Evolutionary conservation across 2,888 invertebrate species (phyloP).

Genomic region (Phortica okadai): DNA sequence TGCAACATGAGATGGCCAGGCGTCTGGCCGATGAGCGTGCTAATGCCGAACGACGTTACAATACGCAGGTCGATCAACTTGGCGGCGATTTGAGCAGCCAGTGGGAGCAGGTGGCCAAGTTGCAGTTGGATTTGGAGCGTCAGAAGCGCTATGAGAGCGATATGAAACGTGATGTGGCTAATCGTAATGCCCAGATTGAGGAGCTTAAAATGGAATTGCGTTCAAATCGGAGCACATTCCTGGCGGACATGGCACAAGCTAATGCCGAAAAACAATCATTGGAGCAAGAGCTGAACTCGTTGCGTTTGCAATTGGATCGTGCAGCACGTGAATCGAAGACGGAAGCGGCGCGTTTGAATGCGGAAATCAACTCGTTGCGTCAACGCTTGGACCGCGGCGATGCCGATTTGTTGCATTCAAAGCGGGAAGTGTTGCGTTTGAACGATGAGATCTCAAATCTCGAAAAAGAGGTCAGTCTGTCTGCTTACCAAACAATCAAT

Average conservation of each 20-base stretch:
- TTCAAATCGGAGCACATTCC: conserved; percentile 82
- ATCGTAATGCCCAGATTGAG: conserved; percentile 86
- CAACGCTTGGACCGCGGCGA: conserved; percentile 87
- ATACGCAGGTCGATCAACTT: conserved; percentile 86
- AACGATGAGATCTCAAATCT: conserved; percentile 87
- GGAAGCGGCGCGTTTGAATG: conserved; percentile 84
- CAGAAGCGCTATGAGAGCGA: conserved; percentile 87
- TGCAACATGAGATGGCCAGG: conserved; percentile 85
- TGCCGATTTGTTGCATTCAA: conserved; percentile 87
- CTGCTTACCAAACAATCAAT: neutral
- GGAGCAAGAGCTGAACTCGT: conserved; percentile 87
- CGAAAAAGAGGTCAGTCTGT: conserved; percentile 84
- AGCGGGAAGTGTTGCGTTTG: conserved; percentile 87
- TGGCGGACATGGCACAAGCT: conserved; percentile 86
- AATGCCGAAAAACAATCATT: conserved; percentile 87
- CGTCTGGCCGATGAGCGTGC: conserved; percentile 84
- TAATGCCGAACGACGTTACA: conserved; percentile 85
- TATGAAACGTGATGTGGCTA: conserved; percentile 85
- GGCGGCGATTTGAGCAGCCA: conserved; percentile 87
- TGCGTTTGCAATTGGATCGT: conserved; percentile 83
- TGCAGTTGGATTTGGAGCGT: conserved; percentile 87
- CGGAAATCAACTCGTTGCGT: conserved; percentile 84
- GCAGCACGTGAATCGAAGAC: conserved; percentile 86
- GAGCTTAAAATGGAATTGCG: conserved; percentile 88
- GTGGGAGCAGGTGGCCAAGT: conserved; percentile 87